Evolutionary conservation across 2,888 invertebrate species (phyloP), one percentile per base, ranked within the genome.

Genomic region (Odontothrips loti): DNA sequence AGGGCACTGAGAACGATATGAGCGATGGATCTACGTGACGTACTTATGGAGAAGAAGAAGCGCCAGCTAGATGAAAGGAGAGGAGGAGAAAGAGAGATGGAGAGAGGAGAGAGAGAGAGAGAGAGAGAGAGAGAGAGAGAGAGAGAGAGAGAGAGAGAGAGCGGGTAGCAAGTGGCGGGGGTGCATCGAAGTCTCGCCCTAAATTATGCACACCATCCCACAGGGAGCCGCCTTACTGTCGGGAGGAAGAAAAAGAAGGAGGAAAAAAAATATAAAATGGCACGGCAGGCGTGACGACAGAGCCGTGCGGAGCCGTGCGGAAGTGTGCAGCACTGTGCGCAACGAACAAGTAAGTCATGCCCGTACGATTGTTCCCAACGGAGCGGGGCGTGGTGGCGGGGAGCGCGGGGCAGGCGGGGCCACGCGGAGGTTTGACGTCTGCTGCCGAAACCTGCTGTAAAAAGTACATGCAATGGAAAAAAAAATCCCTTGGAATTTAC

Each of bases 1-100:
- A 58, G 58, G 2, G 58, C 58, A 58, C 17, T 58, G 27, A 75
- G 68, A 43, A 43, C 23, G 68, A 75, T 68, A 27, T 75, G 68
- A 75, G 68, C 68, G 68, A 75, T 75, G 68, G 68, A 75, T 23
- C 27, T 75, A 75, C 68, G 68, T 75, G 68, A 75, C 68, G 68
- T 23, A 23, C 68, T 75, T 75, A 75, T 75, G 68, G 68, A 75
- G 27, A 27, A 12, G 23, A 6, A 23, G 27, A 12, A 75, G 23
- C 23, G 23, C 68, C 23, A 58, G 58, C n/a, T 17, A n/a, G 58
- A 17, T 17, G n/a, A 17, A n/a, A n/a, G 8, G 17, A 58, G 17
- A 58, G 58, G 20, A n/a, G 15, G 58, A 58, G 58, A 58, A n/a
- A 58, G 58, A 58, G 58, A 17, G 58, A 58, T 17, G n/a, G 58